Percentiles rank a stretch among this genome's conserved stretches.
Conservation (phyloP, 1,140 invertebrate species). For the Pogonomyrmex californicus region DNA sequence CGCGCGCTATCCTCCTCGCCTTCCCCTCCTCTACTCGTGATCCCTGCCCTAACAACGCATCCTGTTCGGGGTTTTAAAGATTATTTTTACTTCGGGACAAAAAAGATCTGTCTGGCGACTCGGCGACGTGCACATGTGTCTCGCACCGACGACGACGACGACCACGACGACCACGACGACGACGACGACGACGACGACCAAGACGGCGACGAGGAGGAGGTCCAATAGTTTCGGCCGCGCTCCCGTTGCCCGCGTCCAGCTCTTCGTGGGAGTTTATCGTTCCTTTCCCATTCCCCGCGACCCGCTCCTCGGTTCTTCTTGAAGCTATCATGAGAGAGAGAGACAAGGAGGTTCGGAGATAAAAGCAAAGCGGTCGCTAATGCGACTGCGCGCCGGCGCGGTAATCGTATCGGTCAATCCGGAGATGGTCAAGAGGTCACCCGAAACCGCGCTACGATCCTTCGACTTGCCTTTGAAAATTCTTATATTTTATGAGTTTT, state of each 20-base stretch:
- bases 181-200: constrained; percentile 50
- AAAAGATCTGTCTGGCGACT: constrained; percentile 87
- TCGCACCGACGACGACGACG: constrained; percentile 67
- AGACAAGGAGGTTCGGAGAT: constrained; percentile 55
- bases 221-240: constrained; percentile 70
- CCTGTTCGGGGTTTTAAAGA: constrained; percentile 87
- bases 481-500: background rate
- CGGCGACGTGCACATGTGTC: constrained; percentile 82
- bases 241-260: constrained; percentile 78
- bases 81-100: constrained; percentile 87
- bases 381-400: constrained; percentile 63
- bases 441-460: constrained; percentile 28
- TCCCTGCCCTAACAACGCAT: constrained; percentile 80
- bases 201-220: constrained; percentile 44
- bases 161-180: constrained; percentile 51
- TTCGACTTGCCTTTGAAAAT: constrained; percentile 22
- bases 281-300: background rate
- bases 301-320: constrained; percentile 5
- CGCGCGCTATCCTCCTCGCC: constrained; percentile 69
- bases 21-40: constrained; percentile 40
- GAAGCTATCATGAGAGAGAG: constrained; percentile 33
- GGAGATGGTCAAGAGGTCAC: constrained; percentile 74
- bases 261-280: constrained; percentile 78
- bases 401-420: constrained; percentile 68
- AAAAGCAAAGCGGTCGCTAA: constrained; percentile 69